Percentiles rank a stretch among this genome's conserved stretches.
Conservation (phyloP, 2,888 invertebrate species). For the Ctena decussata region DNA sequence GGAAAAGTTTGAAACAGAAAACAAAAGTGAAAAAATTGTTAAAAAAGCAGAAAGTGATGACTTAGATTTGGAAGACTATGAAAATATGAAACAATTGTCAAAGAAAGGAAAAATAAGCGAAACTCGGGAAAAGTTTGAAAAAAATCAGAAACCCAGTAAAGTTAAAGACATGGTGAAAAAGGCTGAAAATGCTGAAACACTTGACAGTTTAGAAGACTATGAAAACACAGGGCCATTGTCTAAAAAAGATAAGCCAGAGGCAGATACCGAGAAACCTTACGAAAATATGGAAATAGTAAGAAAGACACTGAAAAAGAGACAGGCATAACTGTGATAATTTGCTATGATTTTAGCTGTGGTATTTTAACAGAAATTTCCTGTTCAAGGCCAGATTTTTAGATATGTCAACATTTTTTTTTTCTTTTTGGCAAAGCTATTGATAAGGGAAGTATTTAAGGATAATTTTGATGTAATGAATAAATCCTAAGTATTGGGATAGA, state of each 20-base stretch:
- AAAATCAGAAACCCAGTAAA: not conserved
- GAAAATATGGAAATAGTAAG: conserved; percentile 16
- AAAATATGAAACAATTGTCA: not conserved
- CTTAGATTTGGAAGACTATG: conserved; percentile 12
- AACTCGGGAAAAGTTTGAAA: not conserved
- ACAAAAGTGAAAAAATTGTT: not conserved
- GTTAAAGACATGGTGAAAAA: not conserved
- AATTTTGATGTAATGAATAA: no score
- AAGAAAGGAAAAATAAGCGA: not conserved
- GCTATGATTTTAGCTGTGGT: no score
- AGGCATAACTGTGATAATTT: not conserved
- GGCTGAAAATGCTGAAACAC: not conserved
- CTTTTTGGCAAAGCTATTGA: no score
- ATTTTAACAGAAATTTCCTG: no score
- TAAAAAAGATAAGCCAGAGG: not conserved
- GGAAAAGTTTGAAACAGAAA: not conserved
- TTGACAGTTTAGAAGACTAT: conserved; percentile 18
- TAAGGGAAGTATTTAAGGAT: no score
- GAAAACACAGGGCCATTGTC: conserved; percentile 11
- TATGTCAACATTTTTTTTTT: no score
- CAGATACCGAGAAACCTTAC: not conserved
- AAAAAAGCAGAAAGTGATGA: not conserved
- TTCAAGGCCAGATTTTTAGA: no score
- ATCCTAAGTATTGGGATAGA: no score
- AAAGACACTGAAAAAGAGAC: not conserved